phyloP scores from a whole-genome alignment of 2,113 vertebrate genomes.

The Carassius auratus region DNA sequence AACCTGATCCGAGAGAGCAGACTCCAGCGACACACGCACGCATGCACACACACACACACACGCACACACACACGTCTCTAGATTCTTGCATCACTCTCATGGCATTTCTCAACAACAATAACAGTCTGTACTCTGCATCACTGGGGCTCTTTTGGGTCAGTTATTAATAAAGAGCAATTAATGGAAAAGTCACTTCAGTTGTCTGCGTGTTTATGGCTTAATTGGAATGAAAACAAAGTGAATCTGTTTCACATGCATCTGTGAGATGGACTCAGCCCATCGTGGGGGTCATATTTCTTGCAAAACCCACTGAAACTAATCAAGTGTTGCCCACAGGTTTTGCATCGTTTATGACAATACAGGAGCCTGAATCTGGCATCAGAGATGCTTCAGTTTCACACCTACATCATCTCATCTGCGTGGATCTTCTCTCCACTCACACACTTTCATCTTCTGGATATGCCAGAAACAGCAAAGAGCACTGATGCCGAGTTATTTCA shows the following conservation, averaged over 20 bases:
- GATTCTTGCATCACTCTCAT: not conserved
- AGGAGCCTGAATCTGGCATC: not conserved
- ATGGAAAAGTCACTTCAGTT: not conserved
- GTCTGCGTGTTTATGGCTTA: not conserved
- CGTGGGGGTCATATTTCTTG: not conserved
- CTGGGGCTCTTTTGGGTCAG: not conserved
- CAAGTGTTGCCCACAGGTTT: not conserved
- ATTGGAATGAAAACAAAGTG: not conserved
- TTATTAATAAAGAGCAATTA: not conserved
- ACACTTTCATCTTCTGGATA: not conserved
- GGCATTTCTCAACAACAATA: slow-evolving; percentile 22
- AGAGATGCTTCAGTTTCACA: not conserved
- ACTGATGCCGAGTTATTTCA: not conserved
- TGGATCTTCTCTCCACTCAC: not conserved
- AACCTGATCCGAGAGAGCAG: not conserved
- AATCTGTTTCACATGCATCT: too few species aligned
- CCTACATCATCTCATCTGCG: not conserved
- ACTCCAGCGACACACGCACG: not conserved
- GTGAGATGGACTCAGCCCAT: not conserved
- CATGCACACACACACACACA: too few species aligned
- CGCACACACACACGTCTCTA: too few species aligned
- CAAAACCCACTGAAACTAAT: slow-evolving; percentile 2
- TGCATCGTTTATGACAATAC: not conserved
- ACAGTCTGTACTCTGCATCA: not conserved
- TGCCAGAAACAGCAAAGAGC: not conserved